Evolutionary conservation across 2,797 vertebrate species (phyloP).

Genomic region (Anomalospiza imberbis): DNA sequence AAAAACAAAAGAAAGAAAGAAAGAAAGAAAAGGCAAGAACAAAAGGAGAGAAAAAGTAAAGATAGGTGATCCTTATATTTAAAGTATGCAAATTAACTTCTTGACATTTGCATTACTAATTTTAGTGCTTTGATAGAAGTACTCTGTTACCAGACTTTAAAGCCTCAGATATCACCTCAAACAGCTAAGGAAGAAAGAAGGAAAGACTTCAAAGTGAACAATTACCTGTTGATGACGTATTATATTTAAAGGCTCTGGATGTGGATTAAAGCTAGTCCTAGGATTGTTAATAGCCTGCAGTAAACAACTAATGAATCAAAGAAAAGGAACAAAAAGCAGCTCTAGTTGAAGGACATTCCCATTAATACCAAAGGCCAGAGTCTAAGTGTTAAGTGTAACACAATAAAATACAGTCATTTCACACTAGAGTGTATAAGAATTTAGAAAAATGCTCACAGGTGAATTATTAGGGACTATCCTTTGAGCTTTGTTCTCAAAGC

Average conservation of each 20-base stretch:
- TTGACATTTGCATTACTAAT: constrained; percentile 54
- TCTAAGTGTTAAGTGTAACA: neutral
- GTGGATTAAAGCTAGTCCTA: constrained; percentile 72
- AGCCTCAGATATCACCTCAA: constrained; percentile 46
- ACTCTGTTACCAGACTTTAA: constrained; percentile 58
- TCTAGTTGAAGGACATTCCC: constrained; percentile 49
- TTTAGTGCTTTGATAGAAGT: constrained; percentile 68
- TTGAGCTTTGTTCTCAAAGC: constrained; percentile 19
- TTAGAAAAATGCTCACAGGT: neutral
- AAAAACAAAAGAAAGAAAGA: neutral
- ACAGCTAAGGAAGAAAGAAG: constrained; percentile 29
- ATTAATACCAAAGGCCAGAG: constrained; percentile 19
- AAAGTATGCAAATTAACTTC: constrained; percentile 28
- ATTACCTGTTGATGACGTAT: constrained; percentile 77
- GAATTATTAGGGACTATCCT: constrained; percentile 12
- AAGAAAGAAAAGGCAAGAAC: neutral
- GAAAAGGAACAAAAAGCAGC: constrained; percentile 53
- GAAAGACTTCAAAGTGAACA: constrained; percentile 75
- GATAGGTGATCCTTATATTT: neutral
- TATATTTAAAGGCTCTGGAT: constrained; percentile 74
- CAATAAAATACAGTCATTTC: constrained; percentile 11
- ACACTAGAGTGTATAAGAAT: neutral
- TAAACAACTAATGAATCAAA: constrained; percentile 75
- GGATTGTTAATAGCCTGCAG: constrained; percentile 67
- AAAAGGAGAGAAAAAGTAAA: neutral